Evolutionary conservation across 2,888 invertebrate species (phyloP).

Genomic region (Andrena minutula): DNA sequence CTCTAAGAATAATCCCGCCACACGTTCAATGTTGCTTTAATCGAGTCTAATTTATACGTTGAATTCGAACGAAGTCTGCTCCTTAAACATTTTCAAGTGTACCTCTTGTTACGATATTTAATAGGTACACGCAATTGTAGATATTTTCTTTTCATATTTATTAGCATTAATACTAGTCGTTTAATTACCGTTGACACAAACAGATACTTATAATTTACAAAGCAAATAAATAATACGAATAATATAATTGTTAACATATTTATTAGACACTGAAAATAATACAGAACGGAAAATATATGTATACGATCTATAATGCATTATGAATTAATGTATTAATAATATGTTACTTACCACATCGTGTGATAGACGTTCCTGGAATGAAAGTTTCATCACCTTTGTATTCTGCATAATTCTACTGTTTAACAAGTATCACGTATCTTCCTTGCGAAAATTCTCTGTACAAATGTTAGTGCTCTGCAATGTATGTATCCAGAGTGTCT

Average conservation of each 20-base stretch:
- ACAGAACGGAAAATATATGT: constrained; percentile 9
- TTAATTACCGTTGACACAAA: constrained; percentile 22
- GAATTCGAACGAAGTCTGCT: constrained; percentile 3
- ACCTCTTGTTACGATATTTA: constrained; percentile 7
- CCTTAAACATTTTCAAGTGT: constrained; percentile 6
- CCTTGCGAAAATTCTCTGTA: not conserved
- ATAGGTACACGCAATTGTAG: not conserved
- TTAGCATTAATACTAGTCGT: constrained; percentile 28
- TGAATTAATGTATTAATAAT: constrained; percentile 1
- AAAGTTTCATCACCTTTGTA: constrained; percentile 16
- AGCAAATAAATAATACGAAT: not conserved
- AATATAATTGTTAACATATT: not conserved
- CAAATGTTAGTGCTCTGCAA: constrained; percentile 2
- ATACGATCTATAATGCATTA: constrained; percentile 11
- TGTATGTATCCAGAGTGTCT: constrained; percentile 11
- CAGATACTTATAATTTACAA: constrained; percentile 20
- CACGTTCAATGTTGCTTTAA: not conserved
- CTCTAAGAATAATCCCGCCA: not conserved
- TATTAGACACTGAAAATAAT: not conserved
- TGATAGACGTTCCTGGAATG: constrained; percentile 24
- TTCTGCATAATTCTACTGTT: constrained; percentile 12
- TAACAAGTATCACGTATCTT: not conserved
- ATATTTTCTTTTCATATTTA: constrained; percentile 41
- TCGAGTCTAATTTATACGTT: constrained; percentile 3
- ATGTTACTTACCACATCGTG: constrained; percentile 48